Percentiles rank a stretch among this genome's conserved stretches.
Evolutionary conservation across 1,140 invertebrate genomes (phyloP).

Genomic region (Palaemon carinicauda): DNA sequence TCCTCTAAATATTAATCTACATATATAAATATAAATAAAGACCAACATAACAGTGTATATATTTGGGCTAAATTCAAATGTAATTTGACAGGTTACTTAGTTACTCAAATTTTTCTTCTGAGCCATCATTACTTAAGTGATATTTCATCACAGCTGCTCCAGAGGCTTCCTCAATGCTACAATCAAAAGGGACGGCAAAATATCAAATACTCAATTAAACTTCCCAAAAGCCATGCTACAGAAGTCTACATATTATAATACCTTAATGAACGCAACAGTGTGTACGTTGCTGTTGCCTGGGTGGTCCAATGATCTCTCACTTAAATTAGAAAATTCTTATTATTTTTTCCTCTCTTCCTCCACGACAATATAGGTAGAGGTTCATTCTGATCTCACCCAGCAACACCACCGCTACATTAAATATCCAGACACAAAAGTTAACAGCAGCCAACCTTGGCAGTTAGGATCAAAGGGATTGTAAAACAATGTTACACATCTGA

Average conservation of each 20-base stretch:
- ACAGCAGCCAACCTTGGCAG: conserved; percentile 46
- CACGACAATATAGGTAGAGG: not conserved
- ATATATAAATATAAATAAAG: no score
- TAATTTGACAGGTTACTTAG: not conserved
- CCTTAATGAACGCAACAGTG: conserved; percentile 43
- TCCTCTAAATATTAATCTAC: conserved; percentile 13
- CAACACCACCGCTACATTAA: conserved; percentile 40
- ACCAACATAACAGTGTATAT: not conserved
- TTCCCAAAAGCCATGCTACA: conserved; percentile 57
- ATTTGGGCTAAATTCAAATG: conserved; percentile 26
- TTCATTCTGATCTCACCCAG: conserved; percentile 6
- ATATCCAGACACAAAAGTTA: conserved; percentile 41
- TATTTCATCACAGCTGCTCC: conserved; percentile 19
- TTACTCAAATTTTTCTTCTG: conserved; percentile 26
- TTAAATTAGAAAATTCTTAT: not conserved
- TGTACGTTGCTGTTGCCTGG: conserved; percentile 31
- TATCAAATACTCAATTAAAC: conserved; percentile 56
- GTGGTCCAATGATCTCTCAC: conserved; percentile 9
- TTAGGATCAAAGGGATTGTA: conserved; percentile 4
- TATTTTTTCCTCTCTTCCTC: not conserved
- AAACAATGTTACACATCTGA: conserved; percentile 21
- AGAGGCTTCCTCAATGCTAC: conserved; percentile 46
- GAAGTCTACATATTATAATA: conserved; percentile 55
- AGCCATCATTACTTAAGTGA: conserved; percentile 21
- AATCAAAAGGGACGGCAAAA: conserved; percentile 58